Percentiles rank a stretch among this genome's conserved stretches.
Evolutionary conservation across 2,888 invertebrate species (phyloP).

Genomic region (Syrista parreyssii): DNA sequence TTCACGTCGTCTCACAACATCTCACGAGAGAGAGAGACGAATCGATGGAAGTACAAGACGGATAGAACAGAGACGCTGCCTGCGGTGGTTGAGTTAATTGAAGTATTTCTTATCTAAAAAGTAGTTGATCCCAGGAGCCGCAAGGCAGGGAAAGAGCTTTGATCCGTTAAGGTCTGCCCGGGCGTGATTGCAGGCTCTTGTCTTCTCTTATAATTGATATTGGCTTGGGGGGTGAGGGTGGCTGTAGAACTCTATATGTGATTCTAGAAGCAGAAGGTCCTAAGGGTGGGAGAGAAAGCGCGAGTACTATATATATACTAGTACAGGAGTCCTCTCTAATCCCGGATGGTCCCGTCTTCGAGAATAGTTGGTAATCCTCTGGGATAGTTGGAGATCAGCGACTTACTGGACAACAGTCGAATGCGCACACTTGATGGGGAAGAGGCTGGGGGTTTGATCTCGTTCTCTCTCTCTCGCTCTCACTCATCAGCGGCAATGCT

Average conservation of each 20-base stretch:
- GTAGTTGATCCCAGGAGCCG: slow-evolving; percentile 55
- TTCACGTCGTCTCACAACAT: background rate
- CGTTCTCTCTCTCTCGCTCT: background rate
- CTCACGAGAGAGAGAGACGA: background rate
- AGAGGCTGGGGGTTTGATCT: background rate
- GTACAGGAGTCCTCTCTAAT: slow-evolving; percentile 40
- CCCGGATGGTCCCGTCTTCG: slow-evolving; percentile 61
- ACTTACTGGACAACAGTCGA: slow-evolving; percentile 60
- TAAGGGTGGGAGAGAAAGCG: background rate
- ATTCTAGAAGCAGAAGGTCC: background rate
- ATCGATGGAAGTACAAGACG: background rate
- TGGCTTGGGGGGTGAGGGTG: slow-evolving; percentile 42
- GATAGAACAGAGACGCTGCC: background rate
- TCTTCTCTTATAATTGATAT: slow-evolving; percentile 67
- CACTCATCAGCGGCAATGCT: background rate
- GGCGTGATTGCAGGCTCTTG: slow-evolving; percentile 62
- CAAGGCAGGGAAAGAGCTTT: slow-evolving; percentile 48
- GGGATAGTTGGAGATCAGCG: slow-evolving; percentile 66
- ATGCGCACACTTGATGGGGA: slow-evolving; percentile 34
- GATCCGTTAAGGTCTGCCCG: slow-evolving; percentile 63
- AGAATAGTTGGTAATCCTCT: slow-evolving; percentile 63
- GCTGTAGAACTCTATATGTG: slow-evolving; percentile 3
- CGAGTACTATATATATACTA: background rate
- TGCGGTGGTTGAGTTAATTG: slow-evolving; percentile 50
- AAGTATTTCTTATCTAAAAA: slow-evolving; percentile 65